Percentiles rank a stretch among this genome's conserved stretches.
Conservation (phyloP, 2,113 vertebrate species). For the Ochotona curzoniae region DNA sequence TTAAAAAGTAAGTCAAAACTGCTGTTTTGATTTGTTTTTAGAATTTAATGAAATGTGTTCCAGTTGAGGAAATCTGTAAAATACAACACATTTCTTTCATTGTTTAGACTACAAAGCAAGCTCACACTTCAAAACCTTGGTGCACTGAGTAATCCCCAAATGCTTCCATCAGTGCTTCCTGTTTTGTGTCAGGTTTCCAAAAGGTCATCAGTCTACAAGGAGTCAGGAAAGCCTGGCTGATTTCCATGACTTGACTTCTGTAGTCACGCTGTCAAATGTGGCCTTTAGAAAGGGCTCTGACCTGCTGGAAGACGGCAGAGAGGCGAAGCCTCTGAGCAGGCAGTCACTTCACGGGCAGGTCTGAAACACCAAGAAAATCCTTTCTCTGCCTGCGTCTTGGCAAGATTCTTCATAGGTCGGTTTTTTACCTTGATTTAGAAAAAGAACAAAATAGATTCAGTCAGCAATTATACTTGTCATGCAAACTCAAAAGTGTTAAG, state of each 20-base stretch:
- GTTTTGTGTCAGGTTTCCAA: slow-evolving; percentile 71
- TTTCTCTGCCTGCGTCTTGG: slow-evolving; percentile 49
- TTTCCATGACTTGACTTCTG: slow-evolving; percentile 73
- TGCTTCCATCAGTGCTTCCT: slow-evolving; percentile 43
- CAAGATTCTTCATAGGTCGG: neutral
- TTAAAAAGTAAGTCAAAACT: neutral
- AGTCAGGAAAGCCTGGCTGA: slow-evolving; percentile 20
- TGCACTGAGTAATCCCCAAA: neutral
- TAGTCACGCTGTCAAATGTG: slow-evolving; percentile 77
- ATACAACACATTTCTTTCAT: neutral
- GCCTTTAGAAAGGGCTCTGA: slow-evolving; percentile 84
- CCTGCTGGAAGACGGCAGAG: slow-evolving; percentile 60
- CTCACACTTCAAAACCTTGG: neutral
- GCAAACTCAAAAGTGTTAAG: slow-evolving; percentile 38
- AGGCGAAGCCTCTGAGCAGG: neutral
- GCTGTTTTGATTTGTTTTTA: slow-evolving; percentile 15
- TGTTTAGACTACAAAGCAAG: neutral
- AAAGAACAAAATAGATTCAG: slow-evolving; percentile 42
- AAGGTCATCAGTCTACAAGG: slow-evolving; percentile 82
- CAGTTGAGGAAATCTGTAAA: neutral
- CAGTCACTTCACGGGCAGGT: slow-evolving; percentile 36
- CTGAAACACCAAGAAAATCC: slow-evolving; percentile 59
- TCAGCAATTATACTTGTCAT: slow-evolving; percentile 64
- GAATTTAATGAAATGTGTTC: neutral
- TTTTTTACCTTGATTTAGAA: slow-evolving; percentile 12